These are phyloP conservation scores for Drosophila insularis DNA, from an alignment of 1,140 invertebrate genomes.

Conservation along the genomic window DNA sequence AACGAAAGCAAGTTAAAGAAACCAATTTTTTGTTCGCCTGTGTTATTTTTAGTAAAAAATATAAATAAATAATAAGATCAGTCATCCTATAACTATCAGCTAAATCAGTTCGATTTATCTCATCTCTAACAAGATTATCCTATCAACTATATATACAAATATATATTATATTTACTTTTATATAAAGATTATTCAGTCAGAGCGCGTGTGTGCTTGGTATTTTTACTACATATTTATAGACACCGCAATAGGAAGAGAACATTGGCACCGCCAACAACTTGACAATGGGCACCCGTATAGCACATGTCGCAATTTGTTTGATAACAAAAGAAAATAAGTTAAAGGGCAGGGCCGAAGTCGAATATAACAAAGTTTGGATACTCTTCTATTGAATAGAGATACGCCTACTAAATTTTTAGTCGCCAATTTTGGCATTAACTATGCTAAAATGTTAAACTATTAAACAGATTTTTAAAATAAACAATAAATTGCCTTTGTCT, in stretches of 20 bases:
- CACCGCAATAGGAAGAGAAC: constrained; percentile 8
- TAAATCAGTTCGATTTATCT: not conserved
- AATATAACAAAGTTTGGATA: not conserved
- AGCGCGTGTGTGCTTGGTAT: constrained; percentile 24
- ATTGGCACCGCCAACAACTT: constrained; percentile 12
- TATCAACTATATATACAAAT: not conserved
- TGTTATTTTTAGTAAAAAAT: too few relatives aligned
- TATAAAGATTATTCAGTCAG: constrained; percentile 7
- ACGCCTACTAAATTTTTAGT: too few relatives aligned
- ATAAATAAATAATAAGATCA: not conserved
- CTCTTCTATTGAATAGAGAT: not conserved
- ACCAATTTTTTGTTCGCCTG: constrained; percentile 32
- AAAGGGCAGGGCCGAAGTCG: not conserved
- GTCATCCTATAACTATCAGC: not conserved
- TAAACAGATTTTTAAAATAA: too few relatives aligned
- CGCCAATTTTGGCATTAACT: too few relatives aligned
- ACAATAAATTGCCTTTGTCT: too few relatives aligned
- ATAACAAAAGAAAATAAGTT: not conserved
- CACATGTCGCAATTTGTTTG: constrained; percentile 35
- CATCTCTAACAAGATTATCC: not conserved
- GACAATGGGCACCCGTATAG: constrained; percentile 47
- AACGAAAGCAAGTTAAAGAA: constrained; percentile 53
- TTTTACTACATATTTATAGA: constrained; percentile 35
- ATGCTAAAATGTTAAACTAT: too few relatives aligned
- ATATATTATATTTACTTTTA: not conserved